Conservation (phyloP, 2,888 invertebrate species). For the Diogma glabrata region DNA sequence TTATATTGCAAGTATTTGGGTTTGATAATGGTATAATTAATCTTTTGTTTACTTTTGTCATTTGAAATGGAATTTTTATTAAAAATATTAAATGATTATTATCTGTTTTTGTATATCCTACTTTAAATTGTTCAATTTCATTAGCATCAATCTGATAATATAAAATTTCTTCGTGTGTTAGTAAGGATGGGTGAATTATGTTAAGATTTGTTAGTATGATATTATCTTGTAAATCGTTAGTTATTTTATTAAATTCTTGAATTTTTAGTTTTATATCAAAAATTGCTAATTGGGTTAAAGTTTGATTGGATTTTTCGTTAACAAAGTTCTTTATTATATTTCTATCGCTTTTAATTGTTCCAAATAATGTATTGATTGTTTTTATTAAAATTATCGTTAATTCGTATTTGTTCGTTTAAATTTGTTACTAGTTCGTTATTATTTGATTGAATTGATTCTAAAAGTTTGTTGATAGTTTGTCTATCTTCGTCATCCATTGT, state of each 20-base stretch:
- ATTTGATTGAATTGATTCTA: not conserved
- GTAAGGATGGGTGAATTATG: not conserved
- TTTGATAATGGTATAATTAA: not conserved
- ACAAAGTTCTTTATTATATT: too few relatives aligned
- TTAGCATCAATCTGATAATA: not conserved
- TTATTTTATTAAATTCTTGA: not conserved
- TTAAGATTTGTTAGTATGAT: too few relatives aligned
- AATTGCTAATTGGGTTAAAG: too few relatives aligned
- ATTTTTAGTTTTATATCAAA: too few relatives aligned
- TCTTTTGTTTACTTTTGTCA: not conserved
- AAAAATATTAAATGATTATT: not conserved
- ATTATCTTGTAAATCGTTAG: too few relatives aligned
- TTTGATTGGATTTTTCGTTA: too few relatives aligned
- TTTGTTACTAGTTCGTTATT: not conserved
- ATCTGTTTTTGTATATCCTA: not conserved
- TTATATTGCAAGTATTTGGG: not conserved
- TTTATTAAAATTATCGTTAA: not conserved
- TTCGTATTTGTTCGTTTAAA: not conserved
- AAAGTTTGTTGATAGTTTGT: not conserved
- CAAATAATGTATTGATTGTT: not conserved
- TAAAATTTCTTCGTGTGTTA: not conserved
- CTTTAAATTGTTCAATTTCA: not conserved
- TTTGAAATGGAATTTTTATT: not conserved
- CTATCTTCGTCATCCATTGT: not conserved
- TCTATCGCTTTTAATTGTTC: not conserved